phyloP scores from a whole-genome alignment of 2,113 vertebrate genomes.

The Rana temporaria region DNA sequence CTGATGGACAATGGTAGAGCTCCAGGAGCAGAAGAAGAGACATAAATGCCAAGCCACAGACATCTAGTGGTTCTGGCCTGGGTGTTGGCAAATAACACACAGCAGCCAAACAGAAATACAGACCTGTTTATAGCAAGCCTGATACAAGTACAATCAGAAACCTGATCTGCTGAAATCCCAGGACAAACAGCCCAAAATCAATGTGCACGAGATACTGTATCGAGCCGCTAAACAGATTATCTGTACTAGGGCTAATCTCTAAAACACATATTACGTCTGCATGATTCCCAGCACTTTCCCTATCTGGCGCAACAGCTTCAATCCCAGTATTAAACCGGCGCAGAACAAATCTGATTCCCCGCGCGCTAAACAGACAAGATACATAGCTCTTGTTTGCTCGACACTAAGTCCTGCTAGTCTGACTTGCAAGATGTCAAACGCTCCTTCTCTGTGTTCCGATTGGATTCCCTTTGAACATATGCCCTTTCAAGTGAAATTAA shows the following conservation, averaged over 20 bases:
- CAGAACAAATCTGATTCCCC: conserved; percentile 39
- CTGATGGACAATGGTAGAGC: too few species aligned
- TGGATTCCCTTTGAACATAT: conserved; percentile 83
- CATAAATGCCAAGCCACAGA: too few species aligned
- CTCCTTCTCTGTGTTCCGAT: conserved; percentile 65
- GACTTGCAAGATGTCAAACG: conserved; percentile 65
- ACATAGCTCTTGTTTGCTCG: conserved; percentile 56
- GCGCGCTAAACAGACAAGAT: conserved; percentile 31
- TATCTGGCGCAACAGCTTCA: conserved; percentile 7
- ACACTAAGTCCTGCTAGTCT: conserved; percentile 61
- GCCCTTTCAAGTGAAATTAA: conserved; percentile 93
- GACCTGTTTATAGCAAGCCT: background rate
- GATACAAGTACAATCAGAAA: background rate
- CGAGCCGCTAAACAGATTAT: conserved; percentile 15
- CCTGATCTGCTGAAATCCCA: background rate
- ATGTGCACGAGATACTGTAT: background rate
- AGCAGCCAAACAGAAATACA: too few species aligned
- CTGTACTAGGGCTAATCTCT: conserved; percentile 17
- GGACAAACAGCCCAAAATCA: background rate
- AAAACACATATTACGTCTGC: conserved; percentile 25
- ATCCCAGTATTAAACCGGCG: conserved; percentile 35
- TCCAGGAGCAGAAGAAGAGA: too few species aligned
- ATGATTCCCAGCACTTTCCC: background rate
- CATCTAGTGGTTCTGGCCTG: too few species aligned
- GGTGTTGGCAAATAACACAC: too few species aligned